Conservation (phyloP, 2,113 vertebrate genomes). For the Physeter macrocephalus region DNA sequence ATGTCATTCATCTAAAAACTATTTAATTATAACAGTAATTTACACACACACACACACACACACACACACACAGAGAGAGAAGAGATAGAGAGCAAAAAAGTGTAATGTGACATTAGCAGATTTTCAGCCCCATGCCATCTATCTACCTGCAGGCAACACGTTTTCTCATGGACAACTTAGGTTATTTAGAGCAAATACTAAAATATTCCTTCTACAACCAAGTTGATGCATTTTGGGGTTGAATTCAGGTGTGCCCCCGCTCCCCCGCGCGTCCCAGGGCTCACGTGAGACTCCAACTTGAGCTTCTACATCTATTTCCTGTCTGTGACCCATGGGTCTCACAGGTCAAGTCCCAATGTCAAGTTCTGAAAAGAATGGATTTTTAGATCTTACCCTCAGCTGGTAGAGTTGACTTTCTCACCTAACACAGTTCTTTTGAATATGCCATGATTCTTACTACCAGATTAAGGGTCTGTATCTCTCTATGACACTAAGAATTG, state of each 20-base stretch:
- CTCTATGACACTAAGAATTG: not conserved
- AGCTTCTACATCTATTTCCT: not conserved
- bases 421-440: not conserved
- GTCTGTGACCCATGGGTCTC: fast-evolving
- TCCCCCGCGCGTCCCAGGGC: not conserved
- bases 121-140: not conserved
- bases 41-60: not conserved
- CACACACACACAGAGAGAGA: not conserved
- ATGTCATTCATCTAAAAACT: not conserved
- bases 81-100: not conserved
- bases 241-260: not conserved
- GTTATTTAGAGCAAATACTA: not conserved
- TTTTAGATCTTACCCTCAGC: not conserved
- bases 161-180: not conserved
- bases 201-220: not conserved
- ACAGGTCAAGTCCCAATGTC: not conserved
- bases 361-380: not conserved
- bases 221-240: not conserved
- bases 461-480: not conserved
- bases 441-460: not conserved
- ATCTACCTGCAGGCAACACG: not conserved
- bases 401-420: not conserved
- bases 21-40: not conserved
- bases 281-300: not conserved
- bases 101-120: not conserved